A percentile compares a stretch with the other conserved stretches of the same genome.
These are phyloP conservation scores for Euleptes europaea DNA, from an alignment of 2,113 vertebrate genomes.

Conservation along the genomic window DNA sequence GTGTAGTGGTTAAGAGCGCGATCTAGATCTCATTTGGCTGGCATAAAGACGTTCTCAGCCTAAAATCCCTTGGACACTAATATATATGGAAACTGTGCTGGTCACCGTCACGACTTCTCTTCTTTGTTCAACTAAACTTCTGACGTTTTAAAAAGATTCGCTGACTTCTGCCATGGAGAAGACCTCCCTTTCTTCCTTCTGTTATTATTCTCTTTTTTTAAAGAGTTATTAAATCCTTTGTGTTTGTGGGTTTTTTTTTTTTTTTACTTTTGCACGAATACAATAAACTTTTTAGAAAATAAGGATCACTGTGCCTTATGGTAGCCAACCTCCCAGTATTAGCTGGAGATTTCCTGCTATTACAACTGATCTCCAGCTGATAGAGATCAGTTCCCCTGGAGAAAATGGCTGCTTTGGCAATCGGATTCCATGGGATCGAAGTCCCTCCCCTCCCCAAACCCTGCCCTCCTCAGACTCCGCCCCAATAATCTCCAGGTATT, in stretches of 20 bases:
- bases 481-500: too few relatives aligned
- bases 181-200: neutral
- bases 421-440: too few relatives aligned
- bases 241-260: slow-evolving; percentile 2
- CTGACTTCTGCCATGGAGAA: neutral
- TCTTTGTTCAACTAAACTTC: slow-evolving; percentile 4
- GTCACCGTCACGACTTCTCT: neutral
- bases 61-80: neutral
- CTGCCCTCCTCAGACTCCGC: too few relatives aligned
- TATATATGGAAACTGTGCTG: neutral
- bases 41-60: too few relatives aligned
- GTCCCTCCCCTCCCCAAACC: too few relatives aligned
- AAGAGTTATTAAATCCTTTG: neutral
- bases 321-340: too few relatives aligned
- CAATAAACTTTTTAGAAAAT: neutral
- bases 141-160: neutral
- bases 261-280: neutral
- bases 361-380: too few relatives aligned
- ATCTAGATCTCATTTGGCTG: too few relatives aligned
- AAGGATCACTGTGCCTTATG: neutral
- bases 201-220: neutral
- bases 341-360: too few relatives aligned
- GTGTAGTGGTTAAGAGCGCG: too few relatives aligned
- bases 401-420: too few relatives aligned
- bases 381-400: too few relatives aligned